Evolutionary conservation across 2,888 invertebrate genomes (phyloP), one percentile per base, ranked within the genome.

Genomic region (Megalurothrips usitatus): DNA sequence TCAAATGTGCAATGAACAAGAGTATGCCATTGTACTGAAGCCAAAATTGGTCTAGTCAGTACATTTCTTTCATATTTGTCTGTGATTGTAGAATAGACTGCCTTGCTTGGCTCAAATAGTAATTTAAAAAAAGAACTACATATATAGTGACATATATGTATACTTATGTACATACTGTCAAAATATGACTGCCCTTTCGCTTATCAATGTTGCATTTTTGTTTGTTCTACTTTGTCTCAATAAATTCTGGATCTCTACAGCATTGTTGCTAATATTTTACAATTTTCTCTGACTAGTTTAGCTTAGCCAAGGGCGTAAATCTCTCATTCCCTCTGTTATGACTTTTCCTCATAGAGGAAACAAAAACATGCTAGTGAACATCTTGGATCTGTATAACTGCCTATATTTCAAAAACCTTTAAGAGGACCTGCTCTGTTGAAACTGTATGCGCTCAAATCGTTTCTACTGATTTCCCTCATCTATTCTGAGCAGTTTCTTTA

Each of bases 71-170:
- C 68, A 26, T 75, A 12, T 12, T 75, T 75, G 68, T 75, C 68
- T 75, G 68, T 75, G 68, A 75, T 75, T 75, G 68, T 75, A 75
- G 68, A 75, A 26, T 75, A 75, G 68, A 75, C 23, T 26, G 68
- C 68, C 68, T 26, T 6, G 12, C 23, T 23, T 75, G 68, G 68
- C 68, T 26, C 68, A 75, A 58, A 58, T 26, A 75, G 68, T 75
- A 26, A 75, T 75, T 75, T 75, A 26, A 10, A 26, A 75, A 23
- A 75, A 43, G 34, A 43, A 43, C 34, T 75, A 75, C 12, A 23
- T 26, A 12, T 75, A 75, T 26, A 58, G 19, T 1, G 6, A 58
- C 12, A 10, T 12, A 23, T 23, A 26, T 26, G 12, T 26, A 75
- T 26, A 26, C 8, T 75, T 75, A 26, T 12, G 26, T 26, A 23